phyloP scores from a whole-genome alignment of 2,797 vertebrate genomes.

The Notamacropus eugenii region DNA sequence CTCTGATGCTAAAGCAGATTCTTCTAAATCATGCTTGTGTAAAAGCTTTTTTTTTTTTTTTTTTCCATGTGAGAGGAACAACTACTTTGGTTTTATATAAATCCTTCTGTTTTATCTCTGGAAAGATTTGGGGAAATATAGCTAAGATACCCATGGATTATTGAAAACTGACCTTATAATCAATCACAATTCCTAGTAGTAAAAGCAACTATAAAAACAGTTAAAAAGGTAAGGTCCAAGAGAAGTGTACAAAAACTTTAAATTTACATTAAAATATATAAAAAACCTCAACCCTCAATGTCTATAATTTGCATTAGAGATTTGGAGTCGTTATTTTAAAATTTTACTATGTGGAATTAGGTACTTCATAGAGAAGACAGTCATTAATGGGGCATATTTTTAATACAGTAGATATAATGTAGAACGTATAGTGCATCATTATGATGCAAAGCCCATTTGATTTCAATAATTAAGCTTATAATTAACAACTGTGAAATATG shows the following conservation, averaged over 20 bases:
- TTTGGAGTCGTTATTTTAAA: conserved; percentile 5
- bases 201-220: background rate
- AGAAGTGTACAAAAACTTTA: conserved; percentile 7
- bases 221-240: background rate
- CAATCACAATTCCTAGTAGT: background rate
- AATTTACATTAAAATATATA: background rate
- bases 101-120: background rate
- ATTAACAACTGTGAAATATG: conserved; percentile 31
- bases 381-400: background rate
- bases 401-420: background rate
- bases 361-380: conserved; percentile 13
- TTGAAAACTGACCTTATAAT: background rate
- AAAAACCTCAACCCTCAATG: background rate
- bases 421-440: conserved; percentile 26
- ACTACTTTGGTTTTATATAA: background rate
- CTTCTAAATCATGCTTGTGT: background rate
- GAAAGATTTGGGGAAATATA: background rate
- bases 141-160: background rate
- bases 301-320: background rate
- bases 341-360: background rate
- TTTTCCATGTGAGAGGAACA: background rate
- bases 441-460: conserved; percentile 14
- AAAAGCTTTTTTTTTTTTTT: background rate
- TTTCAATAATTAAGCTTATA: conserved; percentile 1
- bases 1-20: background rate